Percentiles rank a stretch among this genome's conserved stretches.
phyloP scores from a whole-genome alignment of 1,140 invertebrate species.

The Caenorhabditis tropicalis region DNA sequence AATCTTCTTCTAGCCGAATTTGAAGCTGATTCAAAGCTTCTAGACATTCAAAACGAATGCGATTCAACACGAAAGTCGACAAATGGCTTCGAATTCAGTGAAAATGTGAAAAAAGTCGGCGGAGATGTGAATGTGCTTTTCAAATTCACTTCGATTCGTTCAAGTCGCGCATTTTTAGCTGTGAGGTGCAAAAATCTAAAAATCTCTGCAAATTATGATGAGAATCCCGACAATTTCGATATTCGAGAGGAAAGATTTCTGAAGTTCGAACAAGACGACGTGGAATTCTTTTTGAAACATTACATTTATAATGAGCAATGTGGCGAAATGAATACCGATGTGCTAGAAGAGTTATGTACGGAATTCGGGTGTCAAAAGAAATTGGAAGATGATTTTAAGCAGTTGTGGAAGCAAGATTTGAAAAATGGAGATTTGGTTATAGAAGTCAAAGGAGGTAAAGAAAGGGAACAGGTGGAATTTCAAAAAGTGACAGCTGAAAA shows the following conservation, averaged over 20 bases:
- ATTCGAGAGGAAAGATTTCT: background rate
- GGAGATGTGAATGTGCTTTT: background rate
- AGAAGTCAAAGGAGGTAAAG: background rate
- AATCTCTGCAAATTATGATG: background rate
- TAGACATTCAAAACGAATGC: background rate
- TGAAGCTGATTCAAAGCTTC: slow-evolving; percentile 17
- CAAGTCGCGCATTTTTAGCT: background rate
- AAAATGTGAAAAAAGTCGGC: background rate
- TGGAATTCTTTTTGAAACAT: background rate
- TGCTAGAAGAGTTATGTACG: background rate
- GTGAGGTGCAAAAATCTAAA: slow-evolving; percentile 4
- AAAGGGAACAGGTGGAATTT: background rate
- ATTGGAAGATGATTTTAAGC: background rate
- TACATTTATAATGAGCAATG: background rate
- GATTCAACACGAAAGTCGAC: background rate
- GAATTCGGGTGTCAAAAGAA: background rate
- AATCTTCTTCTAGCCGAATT: background rate
- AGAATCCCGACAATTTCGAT: background rate
- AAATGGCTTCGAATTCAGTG: background rate
- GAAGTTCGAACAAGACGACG: background rate
- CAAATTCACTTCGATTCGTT: background rate
- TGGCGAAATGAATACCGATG: background rate
- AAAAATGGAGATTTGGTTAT: slow-evolving; percentile 5
- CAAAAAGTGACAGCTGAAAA: background rate
- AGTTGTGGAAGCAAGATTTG: background rate